These are phyloP conservation scores for Tyrannus savana DNA, from an alignment of 2,113 vertebrate species.

Conservation along the genomic window DNA sequence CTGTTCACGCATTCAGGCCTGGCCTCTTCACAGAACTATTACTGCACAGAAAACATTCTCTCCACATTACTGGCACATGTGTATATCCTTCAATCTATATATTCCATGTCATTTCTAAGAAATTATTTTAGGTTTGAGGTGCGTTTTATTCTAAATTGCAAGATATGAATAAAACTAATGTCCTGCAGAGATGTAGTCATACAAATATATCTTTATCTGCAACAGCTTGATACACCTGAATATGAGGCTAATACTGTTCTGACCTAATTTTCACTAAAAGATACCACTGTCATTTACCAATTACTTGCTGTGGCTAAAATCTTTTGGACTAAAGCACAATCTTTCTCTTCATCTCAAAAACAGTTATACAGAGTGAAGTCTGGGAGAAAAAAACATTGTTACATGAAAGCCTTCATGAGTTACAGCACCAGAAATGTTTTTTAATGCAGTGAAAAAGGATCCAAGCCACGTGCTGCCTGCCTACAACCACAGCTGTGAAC, in stretches of 20 bases:
- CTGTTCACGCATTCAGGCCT: not conserved
- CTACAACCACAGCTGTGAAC: not conserved
- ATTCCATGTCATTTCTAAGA: not conserved
- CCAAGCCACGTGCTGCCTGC: not conserved
- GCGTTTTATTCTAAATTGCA: not conserved
- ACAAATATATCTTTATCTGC: not conserved
- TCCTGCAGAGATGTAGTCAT: not conserved
- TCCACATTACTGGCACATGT: not conserved
- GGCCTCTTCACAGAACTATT: not conserved
- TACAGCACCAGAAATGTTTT: not conserved
- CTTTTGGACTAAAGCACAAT: not conserved
- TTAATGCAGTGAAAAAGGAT: not conserved
- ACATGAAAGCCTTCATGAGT: not conserved
- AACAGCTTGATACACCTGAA: not conserved
- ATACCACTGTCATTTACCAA: not conserved
- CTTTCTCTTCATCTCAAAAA: not conserved
- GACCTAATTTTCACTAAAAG: not conserved
- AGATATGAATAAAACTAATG: not conserved
- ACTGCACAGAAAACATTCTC: not conserved
- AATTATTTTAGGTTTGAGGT: not conserved
- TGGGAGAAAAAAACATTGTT: not conserved
- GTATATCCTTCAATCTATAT: not conserved
- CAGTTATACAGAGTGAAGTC: not conserved
- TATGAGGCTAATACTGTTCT: not conserved
- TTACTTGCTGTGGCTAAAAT: not conserved